Evolutionary conservation across 2,797 vertebrate species (phyloP).

Genomic region (Crocidura indochinensis): DNA sequence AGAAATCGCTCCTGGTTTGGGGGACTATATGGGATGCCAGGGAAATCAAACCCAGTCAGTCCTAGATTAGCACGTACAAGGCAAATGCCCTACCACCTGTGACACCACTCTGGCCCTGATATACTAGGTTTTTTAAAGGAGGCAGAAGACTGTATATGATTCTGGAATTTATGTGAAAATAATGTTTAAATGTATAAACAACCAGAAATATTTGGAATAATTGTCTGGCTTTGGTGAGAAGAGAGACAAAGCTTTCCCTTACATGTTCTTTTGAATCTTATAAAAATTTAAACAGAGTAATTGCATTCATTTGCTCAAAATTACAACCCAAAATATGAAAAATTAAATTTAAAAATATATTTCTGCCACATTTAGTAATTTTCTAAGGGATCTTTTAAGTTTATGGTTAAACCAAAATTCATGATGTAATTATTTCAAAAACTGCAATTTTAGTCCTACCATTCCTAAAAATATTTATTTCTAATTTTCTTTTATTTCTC

Average conservation of each 20-base stretch:
- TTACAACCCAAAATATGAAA: conserved; percentile 26
- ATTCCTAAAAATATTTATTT: conserved; percentile 41
- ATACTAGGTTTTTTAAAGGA: not conserved
- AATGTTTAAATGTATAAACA: not conserved
- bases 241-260: not conserved
- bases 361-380: conserved; percentile 43
- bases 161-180: conserved; percentile 11
- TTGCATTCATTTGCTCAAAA: conserved; percentile 46
- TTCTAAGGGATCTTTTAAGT: not conserved
- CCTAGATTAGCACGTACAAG: too few species aligned
- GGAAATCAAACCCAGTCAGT: too few species aligned
- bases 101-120: too few species aligned
- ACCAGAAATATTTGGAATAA: not conserved
- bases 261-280: too few species aligned
- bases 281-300: not conserved
- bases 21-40: too few species aligned
- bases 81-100: too few species aligned
- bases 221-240: not conserved
- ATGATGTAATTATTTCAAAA: conserved; percentile 35
- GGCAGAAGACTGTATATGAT: not conserved
- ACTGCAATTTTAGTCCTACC: conserved; percentile 31
- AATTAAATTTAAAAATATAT: conserved; percentile 45
- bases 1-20: too few species aligned
- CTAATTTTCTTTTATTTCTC: conserved; percentile 22
- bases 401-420: not conserved